A percentile compares a stretch with the other conserved stretches of the same genome.
phyloP scores from a whole-genome alignment of 2,888 invertebrate genomes.

The Epinotia demarniana region DNA sequence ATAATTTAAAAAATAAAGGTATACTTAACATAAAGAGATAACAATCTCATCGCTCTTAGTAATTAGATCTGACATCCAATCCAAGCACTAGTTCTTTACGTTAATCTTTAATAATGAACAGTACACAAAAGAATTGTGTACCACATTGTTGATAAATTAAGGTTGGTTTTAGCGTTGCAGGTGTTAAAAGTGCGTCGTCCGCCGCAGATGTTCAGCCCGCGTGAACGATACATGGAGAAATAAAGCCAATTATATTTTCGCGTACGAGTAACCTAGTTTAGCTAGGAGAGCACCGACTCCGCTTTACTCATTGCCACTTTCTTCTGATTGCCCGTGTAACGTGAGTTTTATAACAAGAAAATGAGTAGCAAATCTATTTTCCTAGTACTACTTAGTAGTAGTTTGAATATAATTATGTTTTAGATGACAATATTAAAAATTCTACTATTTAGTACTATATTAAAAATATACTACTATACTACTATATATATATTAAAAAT shows the following conservation, averaged over 20 bases:
- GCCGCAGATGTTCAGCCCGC: constrained; percentile 53
- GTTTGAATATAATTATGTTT: too few relatives aligned
- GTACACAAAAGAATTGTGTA: background rate
- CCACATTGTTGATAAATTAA: constrained; percentile 9
- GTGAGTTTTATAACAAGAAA: constrained; percentile 25
- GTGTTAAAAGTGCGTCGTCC: constrained; percentile 47
- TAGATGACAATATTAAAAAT: too few relatives aligned
- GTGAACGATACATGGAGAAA: constrained; percentile 58
- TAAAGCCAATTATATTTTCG: constrained; percentile 62
- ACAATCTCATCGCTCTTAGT: constrained; percentile 54
- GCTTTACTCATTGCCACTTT: constrained; percentile 35
- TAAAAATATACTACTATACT: too few relatives aligned
- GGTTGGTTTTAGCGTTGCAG: constrained; percentile 22
- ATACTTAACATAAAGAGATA: constrained; percentile 49
- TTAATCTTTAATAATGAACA: constrained; percentile 27
- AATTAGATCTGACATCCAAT: constrained; percentile 51
- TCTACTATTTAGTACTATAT: too few relatives aligned
- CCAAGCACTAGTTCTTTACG: constrained; percentile 46
- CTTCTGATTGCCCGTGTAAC: constrained; percentile 32
- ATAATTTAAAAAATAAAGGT: constrained; percentile 22
- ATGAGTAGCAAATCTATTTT: constrained; percentile 15
- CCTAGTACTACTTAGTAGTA: background rate
- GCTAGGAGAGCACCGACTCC: constrained; percentile 38
- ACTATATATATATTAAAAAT: too few relatives aligned
- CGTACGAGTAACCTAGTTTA: constrained; percentile 62